phyloP scores from a whole-genome alignment of 2,888 invertebrate species.

The Machimus rusticus region DNA sequence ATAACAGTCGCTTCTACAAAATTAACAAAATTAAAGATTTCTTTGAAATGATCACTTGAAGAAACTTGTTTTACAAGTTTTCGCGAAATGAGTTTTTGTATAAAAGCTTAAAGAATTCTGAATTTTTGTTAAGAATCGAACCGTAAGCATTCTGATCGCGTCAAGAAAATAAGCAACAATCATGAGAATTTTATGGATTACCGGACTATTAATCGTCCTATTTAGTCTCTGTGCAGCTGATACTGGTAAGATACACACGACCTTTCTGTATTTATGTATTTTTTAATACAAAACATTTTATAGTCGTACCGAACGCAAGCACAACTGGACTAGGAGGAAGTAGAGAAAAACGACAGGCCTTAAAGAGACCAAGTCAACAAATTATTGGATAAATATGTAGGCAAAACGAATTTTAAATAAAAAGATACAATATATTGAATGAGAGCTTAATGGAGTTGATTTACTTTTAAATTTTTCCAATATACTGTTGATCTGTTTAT shows the following conservation, averaged over 20 bases:
- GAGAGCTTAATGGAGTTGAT: too few relatives aligned
- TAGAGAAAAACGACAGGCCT: background rate
- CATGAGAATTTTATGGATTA: background rate
- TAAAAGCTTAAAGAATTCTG: background rate
- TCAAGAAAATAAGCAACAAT: background rate
- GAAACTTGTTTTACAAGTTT: background rate
- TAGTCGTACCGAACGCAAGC: background rate
- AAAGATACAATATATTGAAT: too few relatives aligned
- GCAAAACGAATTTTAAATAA: background rate
- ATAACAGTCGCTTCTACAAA: background rate
- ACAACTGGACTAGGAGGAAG: background rate
- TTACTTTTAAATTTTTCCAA: too few relatives aligned
- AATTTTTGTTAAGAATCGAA: background rate
- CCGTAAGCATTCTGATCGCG: background rate
- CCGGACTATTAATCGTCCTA: background rate
- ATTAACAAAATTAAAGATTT: background rate
- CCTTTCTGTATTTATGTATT: background rate
- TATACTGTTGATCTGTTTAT: background rate
- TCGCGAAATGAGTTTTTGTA: background rate
- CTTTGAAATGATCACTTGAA: background rate
- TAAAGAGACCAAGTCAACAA: background rate
- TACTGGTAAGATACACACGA: background rate
- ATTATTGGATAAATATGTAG: background rate
- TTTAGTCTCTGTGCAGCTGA: background rate
- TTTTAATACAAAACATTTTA: background rate